Conservation (phyloP, 2,797 vertebrate genomes). For the Cirrhinus molitorella region DNA sequence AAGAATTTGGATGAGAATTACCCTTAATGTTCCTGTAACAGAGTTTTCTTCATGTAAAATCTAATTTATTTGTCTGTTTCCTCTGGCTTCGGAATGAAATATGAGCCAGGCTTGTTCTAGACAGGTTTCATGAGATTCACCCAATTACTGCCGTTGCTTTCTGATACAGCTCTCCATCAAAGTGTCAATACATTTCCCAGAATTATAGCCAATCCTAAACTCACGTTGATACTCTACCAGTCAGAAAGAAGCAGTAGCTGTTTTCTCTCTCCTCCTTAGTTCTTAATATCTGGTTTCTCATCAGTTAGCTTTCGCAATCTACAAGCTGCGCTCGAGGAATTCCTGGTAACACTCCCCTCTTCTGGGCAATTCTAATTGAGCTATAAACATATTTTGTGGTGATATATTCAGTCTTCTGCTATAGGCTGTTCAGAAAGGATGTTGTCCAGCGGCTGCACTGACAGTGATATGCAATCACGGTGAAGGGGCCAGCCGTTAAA, state of each 20-base stretch:
- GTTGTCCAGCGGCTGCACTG: constrained; percentile 9
- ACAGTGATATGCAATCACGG: constrained; percentile 32
- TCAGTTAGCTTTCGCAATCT: constrained; percentile 25
- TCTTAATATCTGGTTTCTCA: constrained; percentile 7
- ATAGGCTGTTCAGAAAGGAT: constrained; percentile 40
- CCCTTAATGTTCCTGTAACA: neutral
- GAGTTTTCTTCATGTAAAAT: neutral
- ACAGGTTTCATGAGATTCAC: constrained; percentile 15
- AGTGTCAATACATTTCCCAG: neutral
- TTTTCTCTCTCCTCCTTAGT: neutral
- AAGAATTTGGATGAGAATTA: neutral
- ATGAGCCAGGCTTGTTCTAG: neutral
- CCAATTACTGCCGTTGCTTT: neutral
- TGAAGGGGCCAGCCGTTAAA: constrained; percentile 18
- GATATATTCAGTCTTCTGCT: constrained; percentile 54
- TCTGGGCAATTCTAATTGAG: constrained; percentile 23
- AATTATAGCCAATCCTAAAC: constrained; percentile 12
- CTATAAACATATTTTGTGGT: constrained; percentile 30
- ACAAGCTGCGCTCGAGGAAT: constrained; percentile 60
- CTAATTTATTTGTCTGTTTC: neutral
- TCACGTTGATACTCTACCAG: neutral
- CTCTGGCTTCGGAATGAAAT: neutral
- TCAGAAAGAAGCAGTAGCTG: neutral
- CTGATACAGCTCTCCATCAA: neutral
- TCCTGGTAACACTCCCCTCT: constrained; percentile 35